phyloP scores from a whole-genome alignment of 2,113 vertebrate species.

The Dromas ardeola region DNA sequence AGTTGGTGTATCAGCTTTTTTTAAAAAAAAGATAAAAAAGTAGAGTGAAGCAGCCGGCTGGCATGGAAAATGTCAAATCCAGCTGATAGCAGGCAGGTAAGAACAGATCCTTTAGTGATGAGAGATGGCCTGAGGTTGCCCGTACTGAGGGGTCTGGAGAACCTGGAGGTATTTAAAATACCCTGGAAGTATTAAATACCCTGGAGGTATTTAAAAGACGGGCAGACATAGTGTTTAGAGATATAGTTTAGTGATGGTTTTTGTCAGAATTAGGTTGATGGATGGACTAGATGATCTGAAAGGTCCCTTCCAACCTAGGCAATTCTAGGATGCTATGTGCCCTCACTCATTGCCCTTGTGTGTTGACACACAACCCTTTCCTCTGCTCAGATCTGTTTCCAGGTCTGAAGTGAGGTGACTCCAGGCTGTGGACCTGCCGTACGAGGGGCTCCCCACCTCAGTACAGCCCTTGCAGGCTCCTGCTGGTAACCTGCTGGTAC shows the following conservation, averaged over 20 bases:
- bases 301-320: no score
- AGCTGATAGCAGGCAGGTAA: background rate
- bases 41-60: background rate
- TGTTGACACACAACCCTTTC: background rate
- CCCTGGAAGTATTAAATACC: no score
- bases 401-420: background rate
- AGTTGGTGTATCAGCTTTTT: background rate
- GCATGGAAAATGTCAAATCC: background rate
- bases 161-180: no score
- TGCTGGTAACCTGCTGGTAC: background rate
- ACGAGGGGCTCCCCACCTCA: accelerated
- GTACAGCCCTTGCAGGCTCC: background rate
- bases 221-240: no score
- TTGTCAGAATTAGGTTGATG: no score
- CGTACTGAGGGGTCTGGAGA: background rate
- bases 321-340: no score
- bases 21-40: background rate
- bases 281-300: no score
- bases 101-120: background rate
- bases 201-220: no score
- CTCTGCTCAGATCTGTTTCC: background rate
- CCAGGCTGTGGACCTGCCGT: background rate
- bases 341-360: background rate
- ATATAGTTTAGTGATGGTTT: no score
- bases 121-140: background rate